Conservation (phyloP, 2,888 invertebrate species). For the Balanococcus diminutus region DNA sequence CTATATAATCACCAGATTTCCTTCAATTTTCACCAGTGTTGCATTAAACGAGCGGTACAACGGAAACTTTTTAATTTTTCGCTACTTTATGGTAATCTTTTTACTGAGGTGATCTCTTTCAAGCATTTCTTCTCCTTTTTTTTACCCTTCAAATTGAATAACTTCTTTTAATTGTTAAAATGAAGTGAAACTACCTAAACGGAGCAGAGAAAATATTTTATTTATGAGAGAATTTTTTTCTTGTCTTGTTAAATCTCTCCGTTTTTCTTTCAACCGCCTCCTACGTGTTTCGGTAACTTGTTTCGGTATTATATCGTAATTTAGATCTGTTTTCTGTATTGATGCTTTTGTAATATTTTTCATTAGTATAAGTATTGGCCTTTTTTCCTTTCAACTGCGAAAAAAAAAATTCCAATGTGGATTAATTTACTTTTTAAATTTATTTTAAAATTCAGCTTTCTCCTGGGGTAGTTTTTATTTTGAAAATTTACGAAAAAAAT, state of each 20-base stretch:
- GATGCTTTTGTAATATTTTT: background rate
- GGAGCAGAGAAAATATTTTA: background rate
- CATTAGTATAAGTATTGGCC: background rate
- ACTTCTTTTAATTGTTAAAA: background rate
- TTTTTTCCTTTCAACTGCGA: background rate
- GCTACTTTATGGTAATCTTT: background rate
- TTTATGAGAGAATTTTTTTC: background rate
- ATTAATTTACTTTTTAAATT: background rate
- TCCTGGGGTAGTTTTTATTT: background rate
- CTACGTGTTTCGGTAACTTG: background rate
- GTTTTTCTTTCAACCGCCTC: background rate
- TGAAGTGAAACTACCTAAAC: background rate
- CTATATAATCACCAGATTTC: background rate
- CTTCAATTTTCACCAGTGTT: background rate
- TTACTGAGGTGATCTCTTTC: background rate
- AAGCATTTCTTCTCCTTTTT: background rate
- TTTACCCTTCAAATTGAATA: background rate
- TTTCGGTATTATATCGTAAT: background rate
- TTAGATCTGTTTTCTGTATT: background rate
- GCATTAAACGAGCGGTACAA: background rate
- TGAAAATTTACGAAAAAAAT: too few relatives aligned
- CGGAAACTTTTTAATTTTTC: background rate
- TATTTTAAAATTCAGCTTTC: background rate
- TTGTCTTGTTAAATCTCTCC: background rate
- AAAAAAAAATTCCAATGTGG: background rate